Conservation (phyloP, 2,113 vertebrate genomes). For the Mugil cephalus region DNA sequence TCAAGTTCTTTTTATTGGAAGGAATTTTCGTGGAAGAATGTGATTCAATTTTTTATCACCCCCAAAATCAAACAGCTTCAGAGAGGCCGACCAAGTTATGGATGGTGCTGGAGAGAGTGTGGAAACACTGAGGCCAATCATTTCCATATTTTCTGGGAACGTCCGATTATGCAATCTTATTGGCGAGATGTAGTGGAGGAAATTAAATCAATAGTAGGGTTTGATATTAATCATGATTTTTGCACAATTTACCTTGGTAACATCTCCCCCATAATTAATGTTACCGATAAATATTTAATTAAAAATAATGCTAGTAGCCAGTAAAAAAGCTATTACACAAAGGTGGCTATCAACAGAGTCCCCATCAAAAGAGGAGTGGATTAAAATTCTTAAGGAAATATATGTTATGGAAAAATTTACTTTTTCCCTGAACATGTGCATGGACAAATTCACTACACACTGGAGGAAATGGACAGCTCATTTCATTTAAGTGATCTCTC, state of each 20-base stretch:
- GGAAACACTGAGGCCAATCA: background rate
- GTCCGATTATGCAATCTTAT: background rate
- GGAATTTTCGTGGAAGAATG: too few relatives aligned
- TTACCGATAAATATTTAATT: background rate
- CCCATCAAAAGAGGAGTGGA: too few relatives aligned
- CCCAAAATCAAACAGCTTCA: too few relatives aligned
- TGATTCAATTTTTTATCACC: too few relatives aligned
- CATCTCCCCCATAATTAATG: background rate
- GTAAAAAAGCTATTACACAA: background rate
- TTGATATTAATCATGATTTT: background rate
- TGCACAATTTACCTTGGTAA: background rate
- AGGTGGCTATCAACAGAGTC: background rate
- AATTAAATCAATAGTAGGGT: background rate
- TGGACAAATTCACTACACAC: too few relatives aligned
- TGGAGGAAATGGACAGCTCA: too few relatives aligned
- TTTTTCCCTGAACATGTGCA: too few relatives aligned
- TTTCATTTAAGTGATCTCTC: too few relatives aligned
- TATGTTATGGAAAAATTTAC: too few relatives aligned
- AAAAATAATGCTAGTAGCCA: background rate
- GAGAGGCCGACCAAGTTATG: background rate
- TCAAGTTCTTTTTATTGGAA: too few relatives aligned
- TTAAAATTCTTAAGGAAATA: too few relatives aligned
- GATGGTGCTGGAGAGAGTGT: background rate
- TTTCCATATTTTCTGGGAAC: background rate
- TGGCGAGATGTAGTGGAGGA: background rate